Evolutionary conservation across 2,888 invertebrate species (phyloP), one percentile per base, ranked within the genome.

Genomic region (Monopis laevigella): DNA sequence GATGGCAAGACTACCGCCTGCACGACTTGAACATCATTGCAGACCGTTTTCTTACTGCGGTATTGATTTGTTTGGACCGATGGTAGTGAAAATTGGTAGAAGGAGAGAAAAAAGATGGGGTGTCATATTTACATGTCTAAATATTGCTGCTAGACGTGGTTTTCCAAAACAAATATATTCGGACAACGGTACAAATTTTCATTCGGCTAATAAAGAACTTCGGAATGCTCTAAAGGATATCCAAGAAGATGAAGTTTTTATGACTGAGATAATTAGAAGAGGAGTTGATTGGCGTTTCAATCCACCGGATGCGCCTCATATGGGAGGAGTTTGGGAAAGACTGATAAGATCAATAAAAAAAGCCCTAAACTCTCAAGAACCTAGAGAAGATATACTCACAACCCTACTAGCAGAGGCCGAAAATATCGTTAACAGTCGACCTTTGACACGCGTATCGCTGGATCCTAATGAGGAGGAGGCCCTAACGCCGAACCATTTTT

Each of bases 401-500:
- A 27, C 1, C 34, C 40, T 3, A 46, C 45, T 43, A 27, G 24
- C 34, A 2, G 39, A 43, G 5, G 40, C 32, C 8, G 40, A 50
- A 35, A 45, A 51, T 24, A 39, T 46, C 0, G 48, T 53, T 0
- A 51, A 55, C 30, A 39, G 45, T 6, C 38, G 50, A 7, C 50
- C 55, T 1, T 30, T 59, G 3, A 51, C 46, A 1, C 50, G 53
- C 43, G 54, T 56, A 0, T 50, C 53, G 1, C 43, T 48, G 8
- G 51, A 55, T 6, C 46, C 46, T 1, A 39, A 42, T 3, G 46
- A 51, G 18, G 13, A 24, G 0, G 55, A 56, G 34, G 40, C 51
- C 0, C 36, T 56, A 2, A 57, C 57, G 1, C 52, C 53, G 1
- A 57, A 57, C 38, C 53, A 57, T 45, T 53, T 57, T 39, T 40